Percentiles rank a stretch among this genome's conserved stretches.
Conservation (phyloP, 2,888 invertebrate genomes). For the Nasonia oneida region DNA sequence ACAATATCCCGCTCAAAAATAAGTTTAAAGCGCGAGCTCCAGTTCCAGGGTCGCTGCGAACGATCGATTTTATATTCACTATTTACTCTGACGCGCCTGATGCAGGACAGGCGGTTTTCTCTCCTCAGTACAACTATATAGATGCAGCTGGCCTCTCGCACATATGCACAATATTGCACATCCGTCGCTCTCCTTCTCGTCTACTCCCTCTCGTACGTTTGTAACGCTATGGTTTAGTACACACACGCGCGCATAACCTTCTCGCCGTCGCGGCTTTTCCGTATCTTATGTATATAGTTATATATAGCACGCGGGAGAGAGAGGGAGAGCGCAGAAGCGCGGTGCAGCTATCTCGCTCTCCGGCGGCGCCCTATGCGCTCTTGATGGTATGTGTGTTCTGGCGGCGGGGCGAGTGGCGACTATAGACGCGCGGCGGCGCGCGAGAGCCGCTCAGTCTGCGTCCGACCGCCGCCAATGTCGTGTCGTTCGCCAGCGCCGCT, state of each 20-base stretch:
- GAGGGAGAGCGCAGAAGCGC: background rate
- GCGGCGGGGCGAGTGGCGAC: conserved; percentile 1
- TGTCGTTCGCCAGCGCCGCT: conserved; percentile 40
- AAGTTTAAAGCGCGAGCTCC: too few species aligned
- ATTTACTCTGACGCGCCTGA: too few species aligned
- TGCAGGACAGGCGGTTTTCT: too few species aligned
- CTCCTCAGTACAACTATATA: too few species aligned
- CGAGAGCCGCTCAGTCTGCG: conserved; percentile 72
- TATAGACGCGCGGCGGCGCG: conserved; percentile 66
- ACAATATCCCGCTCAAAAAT: too few species aligned
- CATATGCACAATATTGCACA: background rate
- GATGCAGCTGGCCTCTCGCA: background rate
- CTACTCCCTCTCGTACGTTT: background rate
- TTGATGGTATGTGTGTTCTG: background rate
- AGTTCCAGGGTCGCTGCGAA: too few species aligned
- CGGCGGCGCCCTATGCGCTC: conserved; percentile 12
- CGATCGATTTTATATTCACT: too few species aligned
- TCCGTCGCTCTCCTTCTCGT: background rate
- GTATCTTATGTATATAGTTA: background rate
- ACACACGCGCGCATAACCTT: background rate
- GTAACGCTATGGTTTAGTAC: background rate
- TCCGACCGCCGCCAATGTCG: conserved; percentile 69
- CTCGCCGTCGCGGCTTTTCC: background rate
- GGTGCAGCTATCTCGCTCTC: conserved; percentile 23
- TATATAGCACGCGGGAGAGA: background rate